phyloP scores from a whole-genome alignment of 2,113 vertebrate species.

The Calidris pugnax region DNA sequence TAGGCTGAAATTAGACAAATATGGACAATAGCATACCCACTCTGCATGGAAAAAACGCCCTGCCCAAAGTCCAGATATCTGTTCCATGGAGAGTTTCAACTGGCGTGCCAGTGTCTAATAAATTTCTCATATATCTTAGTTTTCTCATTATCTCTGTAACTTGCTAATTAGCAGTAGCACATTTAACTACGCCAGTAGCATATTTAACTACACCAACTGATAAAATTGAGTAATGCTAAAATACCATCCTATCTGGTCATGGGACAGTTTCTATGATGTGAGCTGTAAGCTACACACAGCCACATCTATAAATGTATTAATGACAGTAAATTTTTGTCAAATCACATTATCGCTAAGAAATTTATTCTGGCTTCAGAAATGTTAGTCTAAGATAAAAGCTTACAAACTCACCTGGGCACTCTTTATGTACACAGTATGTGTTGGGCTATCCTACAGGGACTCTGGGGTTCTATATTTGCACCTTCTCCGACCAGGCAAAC shows the following conservation, averaged over 20 bases:
- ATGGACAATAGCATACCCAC: conserved; percentile 29
- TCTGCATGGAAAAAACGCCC: not conserved
- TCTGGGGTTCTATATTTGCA: not conserved
- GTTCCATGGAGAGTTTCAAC: not conserved
- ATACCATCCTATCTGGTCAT: not conserved
- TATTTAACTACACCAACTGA: not conserved
- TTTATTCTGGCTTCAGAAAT: not conserved
- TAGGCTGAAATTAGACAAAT: conserved; percentile 47
- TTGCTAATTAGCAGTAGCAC: not conserved
- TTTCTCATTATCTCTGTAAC: not conserved
- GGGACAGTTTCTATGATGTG: fast-evolving
- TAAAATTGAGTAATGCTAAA: not conserved
- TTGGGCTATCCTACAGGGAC: not conserved
- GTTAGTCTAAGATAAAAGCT: not conserved
- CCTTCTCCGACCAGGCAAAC: not conserved
- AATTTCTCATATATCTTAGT: not conserved
- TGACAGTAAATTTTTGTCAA: not conserved
- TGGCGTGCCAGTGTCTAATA: not conserved
- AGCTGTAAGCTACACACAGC: not conserved
- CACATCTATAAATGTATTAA: not conserved
- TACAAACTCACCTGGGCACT: not conserved
- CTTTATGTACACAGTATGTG: not conserved
- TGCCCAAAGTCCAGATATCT: not conserved
- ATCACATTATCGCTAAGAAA: not conserved
- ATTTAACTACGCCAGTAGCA: not conserved